Evolutionary conservation across 2,113 vertebrate genomes (phyloP).

Genomic region (Dipodomys spectabilis): DNA sequence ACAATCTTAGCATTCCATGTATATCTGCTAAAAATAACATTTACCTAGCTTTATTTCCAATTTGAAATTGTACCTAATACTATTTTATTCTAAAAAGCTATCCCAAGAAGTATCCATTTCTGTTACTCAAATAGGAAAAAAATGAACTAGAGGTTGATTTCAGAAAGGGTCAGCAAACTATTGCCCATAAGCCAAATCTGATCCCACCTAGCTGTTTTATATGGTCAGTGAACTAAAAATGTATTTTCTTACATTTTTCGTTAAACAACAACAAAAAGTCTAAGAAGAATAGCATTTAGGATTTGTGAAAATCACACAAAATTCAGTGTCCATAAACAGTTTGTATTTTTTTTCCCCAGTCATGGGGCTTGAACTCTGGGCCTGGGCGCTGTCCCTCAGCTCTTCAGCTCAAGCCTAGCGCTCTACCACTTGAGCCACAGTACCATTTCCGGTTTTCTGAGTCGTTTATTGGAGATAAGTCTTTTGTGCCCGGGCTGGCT

Average conservation of each 20-base stretch:
- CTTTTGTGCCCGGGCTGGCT: no score
- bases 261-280: neutral
- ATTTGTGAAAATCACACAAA: conserved; percentile 28
- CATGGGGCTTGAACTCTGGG: no score
- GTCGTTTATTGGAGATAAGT: no score
- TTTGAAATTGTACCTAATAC: conserved; percentile 34
- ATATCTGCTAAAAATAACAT: conserved; percentile 34
- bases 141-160: conserved; percentile 12
- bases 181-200: neutral
- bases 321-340: neutral
- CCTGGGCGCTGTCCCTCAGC: no score
- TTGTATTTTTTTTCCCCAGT: no score
- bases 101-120: neutral
- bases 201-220: neutral
- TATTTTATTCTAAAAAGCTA: conserved; percentile 25
- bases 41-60: conserved; percentile 28
- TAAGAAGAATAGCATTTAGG: conserved; percentile 40
- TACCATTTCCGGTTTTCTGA: no score
- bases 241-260: conserved; percentile 27
- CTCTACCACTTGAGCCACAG: no score
- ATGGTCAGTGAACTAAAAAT: neutral
- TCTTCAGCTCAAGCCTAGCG: no score
- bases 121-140: neutral
- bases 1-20: conserved; percentile 38
- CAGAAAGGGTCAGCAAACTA: neutral